phyloP scores from a whole-genome alignment of 2,797 vertebrate genomes.

The Eulemur mongoz region DNA sequence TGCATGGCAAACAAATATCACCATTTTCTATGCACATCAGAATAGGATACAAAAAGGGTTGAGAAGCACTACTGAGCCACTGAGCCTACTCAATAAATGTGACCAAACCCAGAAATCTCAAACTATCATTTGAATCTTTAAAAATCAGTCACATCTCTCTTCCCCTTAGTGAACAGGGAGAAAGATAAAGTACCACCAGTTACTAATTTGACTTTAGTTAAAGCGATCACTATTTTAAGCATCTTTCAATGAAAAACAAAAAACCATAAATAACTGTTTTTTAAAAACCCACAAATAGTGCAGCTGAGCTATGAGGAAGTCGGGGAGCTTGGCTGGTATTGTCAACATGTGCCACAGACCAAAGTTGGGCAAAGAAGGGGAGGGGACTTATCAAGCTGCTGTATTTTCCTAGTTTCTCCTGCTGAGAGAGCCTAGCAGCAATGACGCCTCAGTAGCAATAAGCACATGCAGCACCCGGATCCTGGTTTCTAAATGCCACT shows the following conservation, averaged over 20 bases:
- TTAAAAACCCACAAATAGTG: neutral
- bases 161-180: neutral
- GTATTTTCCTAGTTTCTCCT: neutral
- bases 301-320: neutral
- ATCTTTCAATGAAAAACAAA: neutral
- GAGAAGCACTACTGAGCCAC: neutral
- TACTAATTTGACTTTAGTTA: neutral
- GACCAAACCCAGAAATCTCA: neutral
- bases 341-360: neutral
- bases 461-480: neutral
- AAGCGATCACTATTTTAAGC: neutral
- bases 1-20: neutral
- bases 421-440: neutral
- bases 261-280: neutral
- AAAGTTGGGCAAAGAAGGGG: neutral
- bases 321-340: neutral
- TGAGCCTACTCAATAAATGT: neutral
- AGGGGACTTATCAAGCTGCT: neutral
- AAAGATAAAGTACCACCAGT: neutral
- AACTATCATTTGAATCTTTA: neutral
- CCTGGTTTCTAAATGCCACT: neutral
- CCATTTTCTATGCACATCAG: neutral
- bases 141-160: neutral
- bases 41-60: neutral
- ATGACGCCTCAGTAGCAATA: neutral